These are phyloP conservation scores for Phaethon lepturus DNA, from an alignment of 2,113 vertebrate species.

Conservation along the genomic window DNA sequence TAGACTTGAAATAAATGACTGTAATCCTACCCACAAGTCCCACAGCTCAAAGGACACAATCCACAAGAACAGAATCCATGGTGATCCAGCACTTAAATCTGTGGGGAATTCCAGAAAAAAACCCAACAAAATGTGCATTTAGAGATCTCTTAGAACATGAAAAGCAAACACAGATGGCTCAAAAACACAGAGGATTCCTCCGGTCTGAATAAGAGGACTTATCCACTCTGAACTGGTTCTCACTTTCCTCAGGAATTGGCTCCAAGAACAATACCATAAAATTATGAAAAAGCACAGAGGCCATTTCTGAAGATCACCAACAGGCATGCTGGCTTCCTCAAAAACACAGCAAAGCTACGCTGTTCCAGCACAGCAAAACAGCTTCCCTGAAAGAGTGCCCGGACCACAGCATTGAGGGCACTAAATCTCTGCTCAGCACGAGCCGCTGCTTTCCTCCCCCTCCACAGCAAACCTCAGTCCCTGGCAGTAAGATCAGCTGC, in stretches of 20 bases:
- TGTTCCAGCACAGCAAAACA: not conserved
- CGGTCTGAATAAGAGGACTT: conserved; percentile 23
- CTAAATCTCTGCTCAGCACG: not conserved
- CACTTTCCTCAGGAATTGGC: conserved; percentile 7
- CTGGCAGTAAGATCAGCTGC: fast-evolving
- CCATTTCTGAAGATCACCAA: not conserved
- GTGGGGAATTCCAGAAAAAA: not conserved
- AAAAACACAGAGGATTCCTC: conserved; percentile 33
- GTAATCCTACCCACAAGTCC: not conserved
- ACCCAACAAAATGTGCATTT: not conserved
- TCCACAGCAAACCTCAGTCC: not conserved
- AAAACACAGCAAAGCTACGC: not conserved
- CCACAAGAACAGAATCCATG: not conserved
- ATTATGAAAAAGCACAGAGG: not conserved
- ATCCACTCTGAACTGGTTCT: not conserved
- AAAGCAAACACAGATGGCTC: conserved; percentile 29
- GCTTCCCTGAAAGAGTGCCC: not conserved
- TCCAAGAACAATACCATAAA: not conserved
- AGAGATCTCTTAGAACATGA: not conserved
- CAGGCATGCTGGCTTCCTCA: not conserved
- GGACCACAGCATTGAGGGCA: not conserved
- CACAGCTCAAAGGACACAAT: not conserved
- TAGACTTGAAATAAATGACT: not conserved
- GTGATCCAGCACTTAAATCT: not conserved
- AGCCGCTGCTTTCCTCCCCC: not conserved